Conservation (phyloP, 1,140 invertebrate species). For the Pseudobourletiella spinata region DNA sequence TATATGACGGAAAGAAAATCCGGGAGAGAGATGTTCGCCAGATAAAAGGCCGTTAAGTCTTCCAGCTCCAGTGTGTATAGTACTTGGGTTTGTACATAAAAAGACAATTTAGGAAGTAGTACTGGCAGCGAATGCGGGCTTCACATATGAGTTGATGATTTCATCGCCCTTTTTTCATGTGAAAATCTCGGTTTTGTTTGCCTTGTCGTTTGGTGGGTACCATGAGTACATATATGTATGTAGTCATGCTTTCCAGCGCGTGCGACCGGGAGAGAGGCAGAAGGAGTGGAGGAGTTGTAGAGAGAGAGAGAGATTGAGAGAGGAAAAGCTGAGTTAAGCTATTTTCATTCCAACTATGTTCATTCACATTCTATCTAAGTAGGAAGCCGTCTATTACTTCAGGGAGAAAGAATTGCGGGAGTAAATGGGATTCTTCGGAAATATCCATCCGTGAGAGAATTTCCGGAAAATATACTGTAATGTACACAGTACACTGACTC, state of each 20-base stretch:
- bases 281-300: not conserved
- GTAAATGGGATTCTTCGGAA: not conserved
- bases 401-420: not conserved
- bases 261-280: too few species aligned
- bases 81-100: too few species aligned
- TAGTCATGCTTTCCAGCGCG: too few species aligned
- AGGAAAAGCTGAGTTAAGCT: constrained; percentile 8
- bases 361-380: constrained; percentile 8
- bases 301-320: not conserved
- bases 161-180: not conserved
- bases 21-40: not conserved
- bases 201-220: too few species aligned
- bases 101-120: not conserved
- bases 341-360: constrained; percentile 4
- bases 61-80: too few species aligned
- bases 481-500: not conserved
- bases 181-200: not conserved
- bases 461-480: not conserved
- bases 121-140: too few species aligned
- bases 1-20: not conserved
- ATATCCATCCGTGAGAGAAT: not conserved
- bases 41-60: too few species aligned
- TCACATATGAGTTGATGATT: not conserved
- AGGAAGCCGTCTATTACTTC: constrained; percentile 1
- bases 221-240: too few species aligned